Evolutionary conservation across 2,113 vertebrate species (phyloP).

Genomic region (Ammodytes marinus): DNA sequence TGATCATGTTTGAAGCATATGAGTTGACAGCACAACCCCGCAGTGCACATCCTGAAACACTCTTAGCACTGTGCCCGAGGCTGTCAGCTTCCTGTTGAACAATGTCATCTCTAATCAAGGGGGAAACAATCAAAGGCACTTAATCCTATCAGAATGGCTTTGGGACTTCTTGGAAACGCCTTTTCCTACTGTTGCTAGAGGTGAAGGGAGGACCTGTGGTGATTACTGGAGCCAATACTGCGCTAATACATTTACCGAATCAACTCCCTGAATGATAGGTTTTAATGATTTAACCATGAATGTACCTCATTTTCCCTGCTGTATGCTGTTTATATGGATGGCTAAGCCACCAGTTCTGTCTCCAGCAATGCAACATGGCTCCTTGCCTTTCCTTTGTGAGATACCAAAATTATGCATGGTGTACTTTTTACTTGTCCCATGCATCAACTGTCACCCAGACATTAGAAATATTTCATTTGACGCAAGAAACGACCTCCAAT

Average conservation of each 20-base stretch:
- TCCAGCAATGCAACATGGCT: slow-evolving; percentile 19
- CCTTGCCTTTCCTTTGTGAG: slow-evolving; percentile 22
- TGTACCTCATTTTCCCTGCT: slow-evolving; percentile 14
- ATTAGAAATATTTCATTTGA: slow-evolving; percentile 58
- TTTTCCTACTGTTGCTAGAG: slow-evolving; percentile 37
- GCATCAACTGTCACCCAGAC: slow-evolving; percentile 47
- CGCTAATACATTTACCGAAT: slow-evolving; percentile 9
- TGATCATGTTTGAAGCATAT: slow-evolving; percentile 8
- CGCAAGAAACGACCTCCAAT: slow-evolving; percentile 63
- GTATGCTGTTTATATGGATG: slow-evolving; percentile 2
- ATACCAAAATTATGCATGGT: slow-evolving; percentile 24
- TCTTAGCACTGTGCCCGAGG: slow-evolving; percentile 19
- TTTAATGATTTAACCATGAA: background rate
- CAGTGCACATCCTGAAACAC: slow-evolving; percentile 20
- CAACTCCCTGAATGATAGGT: background rate
- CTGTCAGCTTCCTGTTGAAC: slow-evolving; percentile 59
- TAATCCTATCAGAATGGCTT: slow-evolving; percentile 79
- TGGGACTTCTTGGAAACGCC: slow-evolving; percentile 58
- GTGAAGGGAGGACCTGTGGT: slow-evolving; percentile 28
- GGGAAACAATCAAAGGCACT: slow-evolving; percentile 60
- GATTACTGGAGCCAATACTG: slow-evolving; percentile 39
- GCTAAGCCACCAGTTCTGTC: slow-evolving; percentile 14
- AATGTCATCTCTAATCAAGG: slow-evolving; percentile 64
- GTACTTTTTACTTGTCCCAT: slow-evolving; percentile 39
- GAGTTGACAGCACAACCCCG: background rate